Conservation (phyloP, 2,888 invertebrate genomes). For the Drosophila quinaria region DNA sequence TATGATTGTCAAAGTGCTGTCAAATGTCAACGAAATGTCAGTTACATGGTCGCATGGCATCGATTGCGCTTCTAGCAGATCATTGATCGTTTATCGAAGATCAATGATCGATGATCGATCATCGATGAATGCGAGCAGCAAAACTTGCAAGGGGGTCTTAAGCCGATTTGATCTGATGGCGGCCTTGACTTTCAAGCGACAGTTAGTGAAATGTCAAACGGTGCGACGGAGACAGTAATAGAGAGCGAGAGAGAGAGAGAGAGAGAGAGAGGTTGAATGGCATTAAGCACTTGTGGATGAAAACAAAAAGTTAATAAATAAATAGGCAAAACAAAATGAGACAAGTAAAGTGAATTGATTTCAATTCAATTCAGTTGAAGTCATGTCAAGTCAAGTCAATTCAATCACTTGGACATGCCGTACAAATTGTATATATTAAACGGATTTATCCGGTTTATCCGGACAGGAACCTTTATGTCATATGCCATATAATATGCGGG, state of each 20-base stretch:
- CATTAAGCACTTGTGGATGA: slow-evolving; percentile 32
- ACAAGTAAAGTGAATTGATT: slow-evolving; percentile 22
- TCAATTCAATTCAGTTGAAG: slow-evolving; percentile 50
- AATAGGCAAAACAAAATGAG: slow-evolving; percentile 30
- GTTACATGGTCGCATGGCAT: slow-evolving; percentile 57
- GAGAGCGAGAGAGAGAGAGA: background rate
- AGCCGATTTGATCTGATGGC: slow-evolving; percentile 32
- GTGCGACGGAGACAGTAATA: slow-evolving; percentile 13
- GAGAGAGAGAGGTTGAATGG: slow-evolving; percentile 39
- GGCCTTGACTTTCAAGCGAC: slow-evolving; percentile 73
- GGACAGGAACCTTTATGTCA: slow-evolving; percentile 22
- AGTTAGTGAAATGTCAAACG: slow-evolving; percentile 52
- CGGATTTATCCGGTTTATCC: slow-evolving; percentile 61
- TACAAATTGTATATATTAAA: slow-evolving; percentile 65
- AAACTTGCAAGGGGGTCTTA: slow-evolving; percentile 23
- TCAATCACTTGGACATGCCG: slow-evolving; percentile 62
- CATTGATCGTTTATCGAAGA: slow-evolving; percentile 32
- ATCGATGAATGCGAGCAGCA: slow-evolving; percentile 40
- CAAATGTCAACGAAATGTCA: slow-evolving; percentile 75
- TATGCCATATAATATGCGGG: slow-evolving; percentile 30
- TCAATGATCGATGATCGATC: slow-evolving; percentile 25
- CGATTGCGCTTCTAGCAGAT: slow-evolving; percentile 50
- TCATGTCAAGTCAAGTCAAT: background rate
- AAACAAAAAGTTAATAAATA: slow-evolving; percentile 21
- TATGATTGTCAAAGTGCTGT: slow-evolving; percentile 67